A percentile compares a stretch with the other conserved stretches of the same genome.
Evolutionary conservation across 2,888 invertebrate genomes (phyloP).

Genomic region (Noctua fimbriata): DNA sequence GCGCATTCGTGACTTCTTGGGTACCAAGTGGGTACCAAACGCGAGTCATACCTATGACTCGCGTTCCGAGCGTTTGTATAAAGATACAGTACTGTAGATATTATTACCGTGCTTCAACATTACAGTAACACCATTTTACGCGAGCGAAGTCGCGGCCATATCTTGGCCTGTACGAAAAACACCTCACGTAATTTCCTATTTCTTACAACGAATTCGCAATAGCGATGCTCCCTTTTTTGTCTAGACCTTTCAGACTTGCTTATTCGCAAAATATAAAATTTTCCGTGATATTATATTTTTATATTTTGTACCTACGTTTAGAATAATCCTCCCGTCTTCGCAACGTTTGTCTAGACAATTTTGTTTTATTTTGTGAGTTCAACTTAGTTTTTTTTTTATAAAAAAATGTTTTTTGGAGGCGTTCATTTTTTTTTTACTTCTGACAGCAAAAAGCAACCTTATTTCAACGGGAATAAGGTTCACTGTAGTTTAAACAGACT

Average conservation of each 20-base stretch:
- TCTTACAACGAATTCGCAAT: slow-evolving; percentile 13
- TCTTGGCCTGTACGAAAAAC: slow-evolving; percentile 7
- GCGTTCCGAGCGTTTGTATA: no score
- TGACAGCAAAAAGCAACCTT: background rate
- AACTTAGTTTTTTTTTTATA: background rate
- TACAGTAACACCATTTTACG: background rate
- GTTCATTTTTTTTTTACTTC: background rate
- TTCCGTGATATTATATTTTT: background rate
- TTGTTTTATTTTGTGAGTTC: background rate
- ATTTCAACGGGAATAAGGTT: background rate
- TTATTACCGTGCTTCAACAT: no score
- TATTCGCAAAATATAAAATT: slow-evolving; percentile 19
- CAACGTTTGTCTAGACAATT: slow-evolving; percentile 7
- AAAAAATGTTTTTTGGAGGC: background rate
- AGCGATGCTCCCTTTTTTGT: slow-evolving; percentile 1
- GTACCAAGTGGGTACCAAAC: no score
- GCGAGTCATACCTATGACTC: no score
- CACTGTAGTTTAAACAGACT: background rate
- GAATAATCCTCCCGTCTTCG: slow-evolving; percentile 24
- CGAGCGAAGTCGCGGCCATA: background rate
- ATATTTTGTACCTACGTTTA: background rate
- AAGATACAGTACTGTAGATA: no score
- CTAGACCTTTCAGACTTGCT: slow-evolving; percentile 10
- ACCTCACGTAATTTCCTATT: slow-evolving; percentile 4
- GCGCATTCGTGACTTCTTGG: no score